Conservation (phyloP, 1,140 invertebrate genomes). For the Dendrolimus punctatus region DNA sequence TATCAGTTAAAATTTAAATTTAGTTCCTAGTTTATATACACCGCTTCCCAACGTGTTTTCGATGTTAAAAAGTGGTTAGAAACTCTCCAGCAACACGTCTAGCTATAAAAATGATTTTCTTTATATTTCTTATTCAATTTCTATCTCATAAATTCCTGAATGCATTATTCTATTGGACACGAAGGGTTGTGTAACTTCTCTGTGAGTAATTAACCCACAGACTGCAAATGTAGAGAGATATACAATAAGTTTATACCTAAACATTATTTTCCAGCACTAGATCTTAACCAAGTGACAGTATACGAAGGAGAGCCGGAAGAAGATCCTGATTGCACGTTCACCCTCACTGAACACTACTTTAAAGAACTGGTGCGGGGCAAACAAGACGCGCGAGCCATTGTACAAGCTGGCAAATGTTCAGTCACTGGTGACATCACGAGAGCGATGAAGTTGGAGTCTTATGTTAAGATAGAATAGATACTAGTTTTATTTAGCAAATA, state of each 20-base stretch:
- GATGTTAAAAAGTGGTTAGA: too few species aligned
- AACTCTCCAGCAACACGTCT: too few species aligned
- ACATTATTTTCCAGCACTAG: slow-evolving; percentile 49
- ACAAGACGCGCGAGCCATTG: slow-evolving; percentile 50
- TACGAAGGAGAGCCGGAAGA: slow-evolving; percentile 62
- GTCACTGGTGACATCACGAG: slow-evolving; percentile 68
- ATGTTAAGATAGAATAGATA: slow-evolving; percentile 54
- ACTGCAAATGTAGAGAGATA: too few species aligned
- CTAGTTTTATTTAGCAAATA: background rate
- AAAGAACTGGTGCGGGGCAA: slow-evolving; percentile 52
- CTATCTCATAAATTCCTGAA: too few species aligned
- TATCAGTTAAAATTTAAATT: too few species aligned
- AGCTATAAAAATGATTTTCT: too few species aligned
- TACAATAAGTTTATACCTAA: background rate
- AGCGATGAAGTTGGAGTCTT: slow-evolving; percentile 69
- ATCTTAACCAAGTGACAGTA: slow-evolving; percentile 56
- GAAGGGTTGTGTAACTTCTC: too few species aligned
- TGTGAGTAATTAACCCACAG: too few species aligned
- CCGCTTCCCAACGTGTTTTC: too few species aligned
- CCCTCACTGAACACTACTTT: slow-evolving; percentile 59
- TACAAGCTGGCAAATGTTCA: slow-evolving; percentile 64
- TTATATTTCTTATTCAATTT: too few species aligned
- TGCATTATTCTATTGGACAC: too few species aligned
- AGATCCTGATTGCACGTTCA: slow-evolving; percentile 64
- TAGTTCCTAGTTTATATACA: too few species aligned